Percentiles rank a stretch among this genome's conserved stretches.
These are phyloP conservation scores for Horisme vitalbata DNA, from an alignment of 2,888 invertebrate genomes.

Conservation along the genomic window DNA sequence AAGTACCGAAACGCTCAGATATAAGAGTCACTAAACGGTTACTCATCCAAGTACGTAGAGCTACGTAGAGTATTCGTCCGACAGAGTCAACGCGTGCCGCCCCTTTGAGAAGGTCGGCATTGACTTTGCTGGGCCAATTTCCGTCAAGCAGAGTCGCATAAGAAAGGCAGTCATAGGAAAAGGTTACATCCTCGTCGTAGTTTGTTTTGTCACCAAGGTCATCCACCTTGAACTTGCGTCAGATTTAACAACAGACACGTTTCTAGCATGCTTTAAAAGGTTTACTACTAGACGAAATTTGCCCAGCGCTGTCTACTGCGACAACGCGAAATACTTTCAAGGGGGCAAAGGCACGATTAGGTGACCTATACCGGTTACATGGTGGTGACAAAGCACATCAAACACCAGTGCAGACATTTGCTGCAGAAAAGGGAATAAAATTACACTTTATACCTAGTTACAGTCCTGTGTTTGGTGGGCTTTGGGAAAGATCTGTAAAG, in stretches of 20 bases:
- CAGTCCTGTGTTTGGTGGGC: neutral
- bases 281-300: constrained; percentile 2
- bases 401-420: too few relatives aligned
- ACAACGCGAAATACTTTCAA: neutral
- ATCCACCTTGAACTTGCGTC: constrained; percentile 11
- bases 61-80: too few relatives aligned
- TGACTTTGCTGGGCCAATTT: too few relatives aligned
- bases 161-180: neutral
- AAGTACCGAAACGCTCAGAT: too few relatives aligned
- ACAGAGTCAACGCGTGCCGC: too few relatives aligned
- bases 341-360: neutral
- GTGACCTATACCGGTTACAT: too few relatives aligned
- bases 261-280: constrained; percentile 2
- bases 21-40: too few relatives aligned
- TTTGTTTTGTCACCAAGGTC: constrained; percentile 13
- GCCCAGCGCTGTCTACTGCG: constrained; percentile 1
- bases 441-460: neutral
- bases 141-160: too few relatives aligned
- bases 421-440: neutral
- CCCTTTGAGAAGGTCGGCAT: too few relatives aligned
- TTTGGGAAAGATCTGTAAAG: neutral
- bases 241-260: constrained; percentile 6
- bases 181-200: neutral
- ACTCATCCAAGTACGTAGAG: too few relatives aligned
- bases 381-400: neutral